These are phyloP conservation scores for Lochmaea crataegi DNA, from an alignment of 2,888 invertebrate species.

Conservation along the genomic window DNA sequence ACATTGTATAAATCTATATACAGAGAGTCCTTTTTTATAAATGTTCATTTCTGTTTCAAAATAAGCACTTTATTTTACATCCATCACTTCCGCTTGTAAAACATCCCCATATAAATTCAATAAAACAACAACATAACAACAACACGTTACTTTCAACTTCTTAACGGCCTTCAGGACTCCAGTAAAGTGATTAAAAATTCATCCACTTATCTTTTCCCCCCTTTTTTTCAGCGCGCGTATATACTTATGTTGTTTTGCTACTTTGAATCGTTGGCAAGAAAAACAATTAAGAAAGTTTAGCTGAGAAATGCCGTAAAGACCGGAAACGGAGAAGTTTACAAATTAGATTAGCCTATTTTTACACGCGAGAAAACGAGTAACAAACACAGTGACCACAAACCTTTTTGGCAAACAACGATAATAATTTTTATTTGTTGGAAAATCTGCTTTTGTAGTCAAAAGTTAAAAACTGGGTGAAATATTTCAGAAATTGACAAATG, in stretches of 20 bases:
- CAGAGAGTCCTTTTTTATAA: too few species aligned
- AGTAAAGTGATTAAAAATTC: conserved; percentile 6
- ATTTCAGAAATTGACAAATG: neutral
- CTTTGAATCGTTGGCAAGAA: conserved; percentile 3
- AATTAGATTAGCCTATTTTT: conserved; percentile 9
- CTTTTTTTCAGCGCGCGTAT: neutral
- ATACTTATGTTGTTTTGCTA: conserved; percentile 15
- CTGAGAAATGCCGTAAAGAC: conserved; percentile 2
- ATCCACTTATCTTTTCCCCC: neutral
- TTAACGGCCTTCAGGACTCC: neutral
- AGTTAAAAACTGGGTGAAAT: neutral
- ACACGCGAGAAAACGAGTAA: neutral
- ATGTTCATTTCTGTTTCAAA: too few species aligned
- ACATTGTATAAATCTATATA: too few species aligned
- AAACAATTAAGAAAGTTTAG: conserved; percentile 14
- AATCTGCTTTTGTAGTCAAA: neutral
- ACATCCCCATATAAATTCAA: too few species aligned
- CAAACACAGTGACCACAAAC: neutral
- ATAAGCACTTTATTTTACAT: too few species aligned
- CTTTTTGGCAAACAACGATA: neutral
- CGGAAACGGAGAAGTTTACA: conserved; percentile 8
- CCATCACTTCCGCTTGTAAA: neutral
- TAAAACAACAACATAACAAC: too few species aligned
- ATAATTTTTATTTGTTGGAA: conserved; percentile 6
- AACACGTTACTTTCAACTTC: neutral